phyloP scores from a whole-genome alignment of 1,140 invertebrate species.

The Bombus pascuorum region DNA sequence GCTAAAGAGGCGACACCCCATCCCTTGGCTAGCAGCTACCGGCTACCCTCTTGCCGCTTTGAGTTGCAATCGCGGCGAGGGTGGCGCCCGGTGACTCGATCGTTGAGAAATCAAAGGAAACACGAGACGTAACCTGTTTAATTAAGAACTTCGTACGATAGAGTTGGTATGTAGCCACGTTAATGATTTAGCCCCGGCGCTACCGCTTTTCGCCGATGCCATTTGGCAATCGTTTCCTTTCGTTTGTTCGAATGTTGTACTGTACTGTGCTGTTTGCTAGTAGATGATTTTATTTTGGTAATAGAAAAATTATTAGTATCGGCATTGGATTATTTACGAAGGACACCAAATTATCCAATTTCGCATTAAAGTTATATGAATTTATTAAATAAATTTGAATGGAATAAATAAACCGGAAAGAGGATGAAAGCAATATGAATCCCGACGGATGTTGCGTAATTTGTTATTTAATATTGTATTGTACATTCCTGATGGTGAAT shows the following conservation, averaged over 20 bases:
- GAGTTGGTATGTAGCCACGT: background rate
- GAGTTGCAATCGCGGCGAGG: conserved; percentile 39
- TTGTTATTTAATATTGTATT: background rate
- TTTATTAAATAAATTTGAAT: too few species aligned
- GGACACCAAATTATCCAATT: too few species aligned
- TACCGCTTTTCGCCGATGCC: background rate
- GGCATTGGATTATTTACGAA: too few species aligned
- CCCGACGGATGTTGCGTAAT: background rate
- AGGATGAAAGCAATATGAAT: background rate
- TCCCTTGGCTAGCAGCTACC: background rate
- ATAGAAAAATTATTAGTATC: too few species aligned
- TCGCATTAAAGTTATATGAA: too few species aligned
- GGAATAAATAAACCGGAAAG: background rate
- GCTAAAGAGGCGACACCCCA: conserved; percentile 13
- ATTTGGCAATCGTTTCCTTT: background rate
- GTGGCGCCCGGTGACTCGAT: conserved; percentile 41
- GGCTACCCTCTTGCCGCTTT: conserved; percentile 29
- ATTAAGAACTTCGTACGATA: conserved; percentile 20
- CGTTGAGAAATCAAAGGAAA: conserved; percentile 61
- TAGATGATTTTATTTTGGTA: too few species aligned
- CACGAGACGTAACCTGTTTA: conserved; percentile 29
- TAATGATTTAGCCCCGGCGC: background rate
- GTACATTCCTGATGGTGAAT: background rate
- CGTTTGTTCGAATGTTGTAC: background rate
- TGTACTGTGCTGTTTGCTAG: too few species aligned